These are phyloP conservation scores for Xiphophorus hellerii DNA, from an alignment of 2,113 vertebrate genomes.

Conservation along the genomic window DNA sequence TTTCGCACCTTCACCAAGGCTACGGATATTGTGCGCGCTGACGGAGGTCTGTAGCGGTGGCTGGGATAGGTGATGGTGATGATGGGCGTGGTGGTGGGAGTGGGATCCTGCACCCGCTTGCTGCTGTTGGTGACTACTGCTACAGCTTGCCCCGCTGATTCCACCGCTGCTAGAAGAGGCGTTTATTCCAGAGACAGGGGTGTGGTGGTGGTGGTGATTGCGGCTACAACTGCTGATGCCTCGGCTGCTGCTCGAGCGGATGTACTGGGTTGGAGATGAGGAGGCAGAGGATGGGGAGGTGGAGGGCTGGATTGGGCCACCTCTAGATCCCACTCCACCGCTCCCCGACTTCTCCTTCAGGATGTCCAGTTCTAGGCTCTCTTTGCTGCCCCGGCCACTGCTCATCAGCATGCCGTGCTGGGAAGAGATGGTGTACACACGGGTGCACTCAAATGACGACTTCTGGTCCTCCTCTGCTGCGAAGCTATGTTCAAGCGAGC, in stretches of 20 bases:
- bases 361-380: constrained; percentile 91
- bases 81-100: constrained; percentile 72
- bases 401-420: constrained; percentile 90
- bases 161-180: constrained; percentile 45
- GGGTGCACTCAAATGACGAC: constrained; percentile 77
- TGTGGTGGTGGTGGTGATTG: constrained; percentile 68
- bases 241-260: constrained; percentile 54
- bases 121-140: constrained; percentile 52
- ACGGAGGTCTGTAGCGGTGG: constrained; percentile 83
- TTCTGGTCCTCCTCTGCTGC: constrained; percentile 85
- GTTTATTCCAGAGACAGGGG: constrained; percentile 7
- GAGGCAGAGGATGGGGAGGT: constrained; percentile 72
- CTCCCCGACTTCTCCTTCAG: constrained; percentile 83
- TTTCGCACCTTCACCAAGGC: constrained; percentile 81
- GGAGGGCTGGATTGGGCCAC: constrained; percentile 66
- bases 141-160: constrained; percentile 39
- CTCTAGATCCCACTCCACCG: constrained; percentile 60
- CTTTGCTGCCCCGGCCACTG: constrained; percentile 80
- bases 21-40: constrained; percentile 83
- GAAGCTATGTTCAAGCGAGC: constrained; percentile 87
- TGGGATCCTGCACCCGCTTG: constrained; percentile 35
- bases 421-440: constrained; percentile 92
- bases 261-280: constrained; percentile 74
- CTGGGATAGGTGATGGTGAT: constrained; percentile 76
- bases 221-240: constrained; percentile 47